Evolutionary conservation across 1,140 invertebrate species (phyloP).

Genomic region (Heliconius hewitsoni): DNA sequence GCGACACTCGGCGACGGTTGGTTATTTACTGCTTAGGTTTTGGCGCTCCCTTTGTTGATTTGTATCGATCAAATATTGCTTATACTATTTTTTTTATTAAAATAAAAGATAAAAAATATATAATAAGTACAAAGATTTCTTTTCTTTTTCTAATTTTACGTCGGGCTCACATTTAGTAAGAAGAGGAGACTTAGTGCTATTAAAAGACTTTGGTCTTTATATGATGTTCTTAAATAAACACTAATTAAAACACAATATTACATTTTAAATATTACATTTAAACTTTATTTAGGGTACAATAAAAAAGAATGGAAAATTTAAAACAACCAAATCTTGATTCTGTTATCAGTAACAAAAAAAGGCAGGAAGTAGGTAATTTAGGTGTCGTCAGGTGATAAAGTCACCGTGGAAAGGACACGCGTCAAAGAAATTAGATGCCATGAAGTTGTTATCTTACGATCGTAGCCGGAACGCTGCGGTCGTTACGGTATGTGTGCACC

Average conservation of each 20-base stretch:
- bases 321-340: background rate
- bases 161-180: no score
- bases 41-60: background rate
- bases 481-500: constrained; percentile 45
- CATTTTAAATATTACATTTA: no score
- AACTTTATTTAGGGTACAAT: background rate
- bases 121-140: no score
- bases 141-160: no score
- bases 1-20: constrained; percentile 23
- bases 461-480: constrained; percentile 13
- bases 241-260: no score
- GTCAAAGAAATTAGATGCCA: constrained; percentile 51
- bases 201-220: no score
- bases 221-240: no score
- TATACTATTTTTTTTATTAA: background rate
- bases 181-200: no score
- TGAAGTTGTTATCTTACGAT: constrained; percentile 48
- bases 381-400: constrained; percentile 42
- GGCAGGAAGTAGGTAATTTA: constrained; percentile 39
- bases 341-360: constrained; percentile 11
- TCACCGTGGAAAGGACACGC: constrained; percentile 53
- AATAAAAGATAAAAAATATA: no score
- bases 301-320: constrained; percentile 12
- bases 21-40: constrained; percentile 21
- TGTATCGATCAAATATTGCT: background rate